Evolutionary conservation across 2,797 vertebrate genomes (phyloP), one percentile per base, ranked within the genome.

Genomic region (Pangasius macronema): DNA sequence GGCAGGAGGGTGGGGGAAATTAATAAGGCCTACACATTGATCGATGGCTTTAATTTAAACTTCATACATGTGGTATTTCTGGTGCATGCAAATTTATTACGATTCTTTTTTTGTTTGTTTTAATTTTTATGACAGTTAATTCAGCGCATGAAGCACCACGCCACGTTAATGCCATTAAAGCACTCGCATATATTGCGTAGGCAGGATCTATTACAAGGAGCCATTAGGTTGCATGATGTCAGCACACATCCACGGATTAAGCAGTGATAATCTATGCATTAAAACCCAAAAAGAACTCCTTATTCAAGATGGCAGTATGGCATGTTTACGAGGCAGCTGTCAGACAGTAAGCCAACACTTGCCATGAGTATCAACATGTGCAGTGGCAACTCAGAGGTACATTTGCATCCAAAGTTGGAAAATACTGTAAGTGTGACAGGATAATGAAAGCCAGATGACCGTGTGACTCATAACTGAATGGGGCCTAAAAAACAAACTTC

Each of bases 41-140:
- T 87, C 70, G 83, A 90, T 89, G 88, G 89, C 85, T 90, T 89
- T 91, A 86, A 91, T 91, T 91, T 89, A 90, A 89, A 89, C 73
- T 83, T 89, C 87, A 87, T 91, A 84, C 86, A 81, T 86, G 82
- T 88, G 83, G 83, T 89, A 88, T 90, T 92, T 88, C 85, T 76
- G 24, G 83, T 80, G 70, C 82, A 85, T 88, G 76, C 72, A 85
- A 87, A 89, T 87, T 63, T 85, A 72, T 88, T 86, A 53, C 75
- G 16, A 63, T 76, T 5, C 0, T 4, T 33, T 33, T 79, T 55
- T 55, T 4, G 14, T 9, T 49, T 6, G 9, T 39, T 20, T 33
- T 39, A 16, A 79, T 22, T 88, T 87, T 84, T 84, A 39, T 87
- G 80, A 65, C 51, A 75, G 65, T 57, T 86, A 84, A 85, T 57